A percentile compares a stretch with the other conserved stretches of the same genome.
Conservation (phyloP, 2,888 invertebrate species). For the Neria commutata region DNA sequence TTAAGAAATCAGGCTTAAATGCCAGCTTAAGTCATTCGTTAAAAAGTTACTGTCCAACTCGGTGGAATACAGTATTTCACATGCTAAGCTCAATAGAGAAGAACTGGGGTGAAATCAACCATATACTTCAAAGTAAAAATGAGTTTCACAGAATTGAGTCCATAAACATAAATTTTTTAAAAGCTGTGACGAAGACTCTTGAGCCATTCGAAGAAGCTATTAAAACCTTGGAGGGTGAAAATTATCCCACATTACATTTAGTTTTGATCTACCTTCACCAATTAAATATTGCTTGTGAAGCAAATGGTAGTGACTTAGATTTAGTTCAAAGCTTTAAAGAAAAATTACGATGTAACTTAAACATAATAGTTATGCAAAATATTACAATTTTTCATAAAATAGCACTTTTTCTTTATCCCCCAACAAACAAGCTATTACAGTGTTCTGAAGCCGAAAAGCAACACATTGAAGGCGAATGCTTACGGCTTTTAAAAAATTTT, state of each 20-base stretch:
- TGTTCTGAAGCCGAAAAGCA: constrained; percentile 23
- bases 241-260: constrained; percentile 24
- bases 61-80: constrained; percentile 25
- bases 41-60: constrained; percentile 20
- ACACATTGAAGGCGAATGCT: constrained; percentile 23
- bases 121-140: constrained; percentile 17
- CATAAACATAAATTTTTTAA: constrained; percentile 21
- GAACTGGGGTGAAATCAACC: constrained; percentile 22
- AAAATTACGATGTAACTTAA: constrained; percentile 9
- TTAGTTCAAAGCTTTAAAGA: constrained; percentile 21
- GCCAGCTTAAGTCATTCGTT: constrained; percentile 2
- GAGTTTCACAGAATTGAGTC: constrained; percentile 15
- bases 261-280: constrained; percentile 21
- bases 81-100: constrained; percentile 15
- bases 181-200: constrained; percentile 18
- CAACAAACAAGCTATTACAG: constrained; percentile 26
- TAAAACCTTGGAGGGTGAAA: constrained; percentile 19
- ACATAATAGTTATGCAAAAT: constrained; percentile 17
- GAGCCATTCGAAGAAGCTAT: constrained; percentile 19
- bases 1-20: constrained; percentile 20
- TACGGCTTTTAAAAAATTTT: constrained; percentile 23
- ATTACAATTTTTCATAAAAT: constrained; percentile 28
- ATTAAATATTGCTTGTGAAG: constrained; percentile 16
- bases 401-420: constrained; percentile 31
- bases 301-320: constrained; percentile 10